Percentiles rank a stretch among this genome's conserved stretches.
Conservation (phyloP, 2,888 invertebrate species). For the Cyclophora albipunctata region DNA sequence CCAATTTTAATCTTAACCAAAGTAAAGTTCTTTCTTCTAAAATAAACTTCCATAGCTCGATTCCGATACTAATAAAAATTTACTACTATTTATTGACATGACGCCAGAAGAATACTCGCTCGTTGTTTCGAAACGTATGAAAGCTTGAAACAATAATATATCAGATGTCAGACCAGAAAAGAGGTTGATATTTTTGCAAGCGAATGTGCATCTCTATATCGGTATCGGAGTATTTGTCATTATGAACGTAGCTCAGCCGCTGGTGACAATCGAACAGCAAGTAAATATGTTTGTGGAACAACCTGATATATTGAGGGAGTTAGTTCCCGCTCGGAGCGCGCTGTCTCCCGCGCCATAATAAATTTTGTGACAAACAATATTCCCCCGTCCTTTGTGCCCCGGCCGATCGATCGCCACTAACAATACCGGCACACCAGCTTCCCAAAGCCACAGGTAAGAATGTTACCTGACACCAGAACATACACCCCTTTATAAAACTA, state of each 20-base stretch:
- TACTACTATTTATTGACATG: too few relatives aligned
- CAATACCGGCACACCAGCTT: slow-evolving; percentile 37
- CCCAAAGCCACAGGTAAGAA: slow-evolving; percentile 19
- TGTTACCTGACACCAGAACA: background rate
- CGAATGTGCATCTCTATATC: too few relatives aligned
- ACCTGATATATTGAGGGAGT: slow-evolving; percentile 54
- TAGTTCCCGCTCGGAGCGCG: slow-evolving; percentile 20
- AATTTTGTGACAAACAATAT: slow-evolving; percentile 73
- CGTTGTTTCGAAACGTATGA: too few relatives aligned
- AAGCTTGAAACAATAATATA: too few relatives aligned
- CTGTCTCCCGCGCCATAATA: slow-evolving; percentile 48
- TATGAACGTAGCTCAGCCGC: background rate
- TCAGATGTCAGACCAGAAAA: too few relatives aligned
- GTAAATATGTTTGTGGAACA: slow-evolving; percentile 53
- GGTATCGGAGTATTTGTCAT: background rate
- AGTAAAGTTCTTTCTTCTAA: too few relatives aligned
- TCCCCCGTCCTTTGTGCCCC: slow-evolving; percentile 60
- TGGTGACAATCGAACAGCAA: slow-evolving; percentile 26
- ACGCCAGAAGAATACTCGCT: too few relatives aligned
- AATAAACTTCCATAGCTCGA: too few relatives aligned
- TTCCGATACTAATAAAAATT: too few relatives aligned
- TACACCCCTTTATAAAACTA: background rate
- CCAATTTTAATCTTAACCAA: too few relatives aligned
- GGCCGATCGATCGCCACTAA: slow-evolving; percentile 50
- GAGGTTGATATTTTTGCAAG: too few relatives aligned